These are phyloP conservation scores for Pseudomyrmex sp. DNA, from an alignment of 1,140 invertebrate genomes.

Conservation along the genomic window DNA sequence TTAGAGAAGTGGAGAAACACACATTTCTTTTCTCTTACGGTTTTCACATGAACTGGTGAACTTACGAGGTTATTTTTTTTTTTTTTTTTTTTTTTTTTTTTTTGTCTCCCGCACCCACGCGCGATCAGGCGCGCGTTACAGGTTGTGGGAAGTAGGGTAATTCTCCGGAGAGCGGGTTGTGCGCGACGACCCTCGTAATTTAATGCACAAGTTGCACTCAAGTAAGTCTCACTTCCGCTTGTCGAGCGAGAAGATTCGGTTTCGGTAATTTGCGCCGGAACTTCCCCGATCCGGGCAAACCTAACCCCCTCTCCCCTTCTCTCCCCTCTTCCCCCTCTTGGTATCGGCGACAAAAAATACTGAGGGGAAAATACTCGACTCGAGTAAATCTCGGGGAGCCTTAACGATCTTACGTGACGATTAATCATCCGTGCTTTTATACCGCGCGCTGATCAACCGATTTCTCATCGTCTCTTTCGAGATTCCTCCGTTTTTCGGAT, in stretches of 20 bases:
- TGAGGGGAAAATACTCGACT: conserved; percentile 60
- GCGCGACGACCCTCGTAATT: conserved; percentile 47
- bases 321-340: not conserved
- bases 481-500: conserved; percentile 74
- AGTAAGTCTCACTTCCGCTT: conserved; percentile 63
- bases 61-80: conserved; percentile 28
- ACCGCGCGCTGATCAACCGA: conserved; percentile 74
- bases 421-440: conserved; percentile 83
- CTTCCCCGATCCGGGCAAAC: conserved; percentile 50
- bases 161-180: conserved; percentile 32
- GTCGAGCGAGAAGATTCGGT: conserved; percentile 55
- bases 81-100: conserved; percentile 12
- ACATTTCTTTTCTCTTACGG: conserved; percentile 8
- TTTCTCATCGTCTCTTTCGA: conserved; percentile 66
- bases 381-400: conserved; percentile 69
- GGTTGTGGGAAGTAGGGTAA: conserved; percentile 71
- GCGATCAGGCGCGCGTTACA: conserved; percentile 61
- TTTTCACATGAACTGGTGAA: conserved; percentile 41
- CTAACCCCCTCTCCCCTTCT: not conserved
- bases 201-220: conserved; percentile 60
- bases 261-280: conserved; percentile 71
- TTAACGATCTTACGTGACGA: conserved; percentile 78
- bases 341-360: conserved; percentile 47
- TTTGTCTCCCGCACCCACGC: conserved; percentile 24
- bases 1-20: conserved; percentile 28